Evolutionary conservation across 2,888 invertebrate species (phyloP).

Genomic region (Rhodophaea formosa): DNA sequence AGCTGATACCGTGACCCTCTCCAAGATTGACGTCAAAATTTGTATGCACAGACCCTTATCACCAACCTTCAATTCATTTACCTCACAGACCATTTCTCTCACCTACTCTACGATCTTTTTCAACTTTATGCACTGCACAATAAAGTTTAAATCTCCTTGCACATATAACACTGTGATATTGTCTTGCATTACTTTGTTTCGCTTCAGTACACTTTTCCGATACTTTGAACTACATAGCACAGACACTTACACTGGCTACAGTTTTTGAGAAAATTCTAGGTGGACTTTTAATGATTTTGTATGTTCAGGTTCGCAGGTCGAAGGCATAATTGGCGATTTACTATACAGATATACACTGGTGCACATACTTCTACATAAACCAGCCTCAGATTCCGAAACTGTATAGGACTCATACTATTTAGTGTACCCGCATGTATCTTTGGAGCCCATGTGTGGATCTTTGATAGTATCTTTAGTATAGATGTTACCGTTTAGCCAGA

Average conservation of each 20-base stretch:
- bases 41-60: constrained; percentile 48
- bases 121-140: constrained; percentile 76
- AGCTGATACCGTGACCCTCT: constrained; percentile 29
- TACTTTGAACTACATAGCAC: constrained; percentile 54
- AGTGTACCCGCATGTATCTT: constrained; percentile 63
- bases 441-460: constrained; percentile 50
- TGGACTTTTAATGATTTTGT: constrained; percentile 26
- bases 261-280: constrained; percentile 28
- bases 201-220: constrained; percentile 57
- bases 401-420: constrained; percentile 44
- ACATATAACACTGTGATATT: constrained; percentile 61
- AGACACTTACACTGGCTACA: constrained; percentile 56
- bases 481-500: constrained; percentile 16
- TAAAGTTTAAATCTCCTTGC: constrained; percentile 73
- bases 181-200: constrained; percentile 59
- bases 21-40: constrained; percentile 38
- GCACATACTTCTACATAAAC: constrained; percentile 80
- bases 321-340: constrained; percentile 45
- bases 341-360: constrained; percentile 60
- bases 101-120: constrained; percentile 53
- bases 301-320: constrained; percentile 47
- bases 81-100: constrained; percentile 61
- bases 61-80: constrained; percentile 42
- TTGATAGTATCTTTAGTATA: constrained; percentile 37
- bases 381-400: constrained; percentile 64